Evolutionary conservation across 1,140 invertebrate genomes (phyloP).

Genomic region (Conopomorpha cramerella): DNA sequence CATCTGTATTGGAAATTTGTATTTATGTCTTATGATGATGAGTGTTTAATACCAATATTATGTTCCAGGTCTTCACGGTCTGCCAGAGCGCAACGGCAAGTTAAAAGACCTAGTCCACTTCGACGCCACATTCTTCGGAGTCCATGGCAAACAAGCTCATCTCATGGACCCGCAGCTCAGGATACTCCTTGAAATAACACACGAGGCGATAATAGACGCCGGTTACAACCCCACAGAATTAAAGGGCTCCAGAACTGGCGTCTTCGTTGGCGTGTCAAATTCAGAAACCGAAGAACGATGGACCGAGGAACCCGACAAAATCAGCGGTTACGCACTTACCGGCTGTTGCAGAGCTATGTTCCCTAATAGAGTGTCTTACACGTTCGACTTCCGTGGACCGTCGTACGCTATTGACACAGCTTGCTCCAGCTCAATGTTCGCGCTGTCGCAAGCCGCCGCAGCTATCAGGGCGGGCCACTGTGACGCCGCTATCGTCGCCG

Average conservation of each 20-base stretch:
- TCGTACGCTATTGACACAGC: conserved; percentile 94
- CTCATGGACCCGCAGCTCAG: conserved; percentile 95
- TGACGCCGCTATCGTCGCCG: conserved; percentile 91
- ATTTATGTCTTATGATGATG: too few species aligned
- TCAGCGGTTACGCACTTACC: conserved; percentile 91
- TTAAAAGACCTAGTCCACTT: conserved; percentile 87
- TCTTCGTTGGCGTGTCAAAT: conserved; percentile 86
- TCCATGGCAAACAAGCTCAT: conserved; percentile 91
- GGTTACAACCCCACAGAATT: conserved; percentile 79
- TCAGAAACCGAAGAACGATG: conserved; percentile 87
- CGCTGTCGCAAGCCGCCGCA: conserved; percentile 82
- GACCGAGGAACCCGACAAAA: conserved; percentile 71
- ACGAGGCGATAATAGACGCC: conserved; percentile 94
- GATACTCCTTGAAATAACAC: conserved; percentile 88
- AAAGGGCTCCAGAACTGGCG: conserved; percentile 85
- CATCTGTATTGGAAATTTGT: too few species aligned
- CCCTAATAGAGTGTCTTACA: conserved; percentile 92
- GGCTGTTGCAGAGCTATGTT: conserved; percentile 95
- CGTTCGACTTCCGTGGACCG: conserved; percentile 91
- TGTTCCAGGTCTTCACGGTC: conserved; percentile 69
- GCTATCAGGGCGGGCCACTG: conserved; percentile 86
- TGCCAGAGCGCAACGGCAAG: conserved; percentile 87
- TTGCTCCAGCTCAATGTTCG: conserved; percentile 91
- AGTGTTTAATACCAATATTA: too few species aligned
- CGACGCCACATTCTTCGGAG: conserved; percentile 92